Base-by-base conservation (phyloP, 2,113 vertebrate genomes). In the Macquaria australasica region DNA sequence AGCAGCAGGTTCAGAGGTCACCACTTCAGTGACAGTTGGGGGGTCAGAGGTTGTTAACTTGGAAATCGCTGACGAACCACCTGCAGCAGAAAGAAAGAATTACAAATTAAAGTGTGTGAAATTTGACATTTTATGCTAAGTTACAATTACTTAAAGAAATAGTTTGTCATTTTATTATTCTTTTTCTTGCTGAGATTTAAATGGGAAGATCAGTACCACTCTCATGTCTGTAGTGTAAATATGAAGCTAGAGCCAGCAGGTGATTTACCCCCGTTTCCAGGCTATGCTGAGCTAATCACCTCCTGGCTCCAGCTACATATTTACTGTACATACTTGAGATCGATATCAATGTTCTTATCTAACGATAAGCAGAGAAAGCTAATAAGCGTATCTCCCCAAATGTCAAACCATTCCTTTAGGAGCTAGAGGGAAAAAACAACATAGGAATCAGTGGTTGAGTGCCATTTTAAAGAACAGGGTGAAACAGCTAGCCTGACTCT, bases 11-110 rank as follows among this genome's bases (percentile, higher is more conserved):
- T 83, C 20, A 70, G 69, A 66, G 6, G 75, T 48, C 23, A 31
- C 21, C 20, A n/a, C 62, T 37, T 77, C 77, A n/a, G 53, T 76
- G 14, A 83, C 23, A 31, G 64, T 53, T 16, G 75, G 45, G 48
- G 37, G 51, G 58, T 91, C 90, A 23, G 77, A 71, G 71, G 75
- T 83, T 8, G 5, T 23, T 14, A 48, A 41, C 28, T 75, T 79
- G 56, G 87, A 80, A 53, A 79, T 55, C 8, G 34, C 55, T 20
- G 77, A 85, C 45, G 77, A 91, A 37, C 75, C 87, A 69, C 95
- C 96, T 96, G 87, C 39, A 82, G 50, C 21, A 55, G 28, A 81
- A 31, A 70, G 2, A 89, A 39, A 88, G 0, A 43, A 23, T 72
- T 3, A 48, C 9, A 43, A 12, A 23, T 56, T 64, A 21, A 48